These are phyloP conservation scores for Rousettus madagascariensis DNA, from an alignment of 2,797 vertebrate species.

Conservation along the genomic window DNA sequence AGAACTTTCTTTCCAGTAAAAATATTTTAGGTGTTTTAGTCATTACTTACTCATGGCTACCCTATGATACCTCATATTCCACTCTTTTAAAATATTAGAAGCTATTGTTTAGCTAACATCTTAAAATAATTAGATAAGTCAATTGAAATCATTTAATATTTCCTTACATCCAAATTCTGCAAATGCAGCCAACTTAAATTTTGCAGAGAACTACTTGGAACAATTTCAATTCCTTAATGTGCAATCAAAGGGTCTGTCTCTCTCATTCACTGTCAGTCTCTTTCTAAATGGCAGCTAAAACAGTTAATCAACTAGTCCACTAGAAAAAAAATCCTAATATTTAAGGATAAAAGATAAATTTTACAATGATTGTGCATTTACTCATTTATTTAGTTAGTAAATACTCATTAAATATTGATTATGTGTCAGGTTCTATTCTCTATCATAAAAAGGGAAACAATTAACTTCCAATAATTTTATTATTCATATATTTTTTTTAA, in stretches of 20 bases:
- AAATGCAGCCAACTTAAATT: neutral
- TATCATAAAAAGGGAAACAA: slow-evolving; percentile 36
- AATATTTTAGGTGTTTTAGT: neutral
- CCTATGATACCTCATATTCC: neutral
- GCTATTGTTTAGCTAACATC: neutral
- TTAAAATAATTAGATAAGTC: neutral
- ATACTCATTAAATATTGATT: neutral
- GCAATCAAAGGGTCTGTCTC: neutral
- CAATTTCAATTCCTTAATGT: neutral
- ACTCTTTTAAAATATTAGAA: neutral
- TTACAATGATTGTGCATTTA: neutral
- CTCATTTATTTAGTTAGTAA: neutral
- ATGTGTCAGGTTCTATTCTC: neutral
- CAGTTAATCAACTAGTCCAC: neutral
- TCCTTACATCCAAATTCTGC: neutral
- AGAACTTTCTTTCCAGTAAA: neutral
- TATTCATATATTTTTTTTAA: too few relatives aligned
- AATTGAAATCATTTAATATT: neutral
- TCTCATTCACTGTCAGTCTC: neutral
- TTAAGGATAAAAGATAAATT: neutral
- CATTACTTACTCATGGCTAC: neutral
- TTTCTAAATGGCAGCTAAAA: neutral
- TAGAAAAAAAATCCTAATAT: neutral
- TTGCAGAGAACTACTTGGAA: neutral
- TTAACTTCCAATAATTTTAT: slow-evolving; percentile 20